Evolutionary conservation across 2,888 invertebrate genomes (phyloP).

Genomic region (Spodoptera exigua): DNA sequence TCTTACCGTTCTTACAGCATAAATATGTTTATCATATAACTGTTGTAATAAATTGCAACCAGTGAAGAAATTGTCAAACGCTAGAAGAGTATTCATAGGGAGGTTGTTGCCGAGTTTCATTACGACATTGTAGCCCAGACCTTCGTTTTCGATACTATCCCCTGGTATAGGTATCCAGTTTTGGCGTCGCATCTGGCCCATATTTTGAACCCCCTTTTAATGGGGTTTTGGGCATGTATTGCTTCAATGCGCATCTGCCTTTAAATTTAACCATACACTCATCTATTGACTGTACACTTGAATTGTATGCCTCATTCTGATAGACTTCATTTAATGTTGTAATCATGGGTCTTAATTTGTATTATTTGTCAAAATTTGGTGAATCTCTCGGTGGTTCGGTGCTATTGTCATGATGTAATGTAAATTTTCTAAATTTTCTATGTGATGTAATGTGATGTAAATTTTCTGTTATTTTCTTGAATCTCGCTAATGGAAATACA

Average conservation of each 20-base stretch:
- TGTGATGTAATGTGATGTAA: too few relatives aligned
- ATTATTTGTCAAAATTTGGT: constrained; percentile 55
- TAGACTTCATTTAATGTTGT: constrained; percentile 51
- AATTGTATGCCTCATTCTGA: constrained; percentile 43
- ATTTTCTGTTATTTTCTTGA: constrained; percentile 61
- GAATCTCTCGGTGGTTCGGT: constrained; percentile 51
- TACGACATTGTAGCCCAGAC: constrained; percentile 27
- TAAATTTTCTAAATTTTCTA: constrained; percentile 56
- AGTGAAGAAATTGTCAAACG: constrained; percentile 55
- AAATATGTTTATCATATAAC: constrained; percentile 51
- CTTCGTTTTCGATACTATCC: constrained; percentile 14
- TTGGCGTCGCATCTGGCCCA: constrained; percentile 55
- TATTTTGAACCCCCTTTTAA: constrained; percentile 50
- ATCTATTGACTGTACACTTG: constrained; percentile 50
- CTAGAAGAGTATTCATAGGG: constrained; percentile 47
- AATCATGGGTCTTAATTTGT: constrained; percentile 53
- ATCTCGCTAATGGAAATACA: constrained; percentile 56
- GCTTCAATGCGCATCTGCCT: constrained; percentile 51
- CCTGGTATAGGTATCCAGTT: constrained; percentile 20
- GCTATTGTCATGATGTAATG: constrained; percentile 56
- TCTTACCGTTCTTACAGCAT: constrained; percentile 56
- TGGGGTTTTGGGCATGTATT: constrained; percentile 46
- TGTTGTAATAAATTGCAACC: constrained; percentile 41
- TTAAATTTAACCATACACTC: constrained; percentile 63
- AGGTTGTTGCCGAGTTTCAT: constrained; percentile 38